A percentile compares a stretch with the other conserved stretches of the same genome.
Conservation (phyloP, 2,888 invertebrate genomes). For the Suillia variegata region DNA sequence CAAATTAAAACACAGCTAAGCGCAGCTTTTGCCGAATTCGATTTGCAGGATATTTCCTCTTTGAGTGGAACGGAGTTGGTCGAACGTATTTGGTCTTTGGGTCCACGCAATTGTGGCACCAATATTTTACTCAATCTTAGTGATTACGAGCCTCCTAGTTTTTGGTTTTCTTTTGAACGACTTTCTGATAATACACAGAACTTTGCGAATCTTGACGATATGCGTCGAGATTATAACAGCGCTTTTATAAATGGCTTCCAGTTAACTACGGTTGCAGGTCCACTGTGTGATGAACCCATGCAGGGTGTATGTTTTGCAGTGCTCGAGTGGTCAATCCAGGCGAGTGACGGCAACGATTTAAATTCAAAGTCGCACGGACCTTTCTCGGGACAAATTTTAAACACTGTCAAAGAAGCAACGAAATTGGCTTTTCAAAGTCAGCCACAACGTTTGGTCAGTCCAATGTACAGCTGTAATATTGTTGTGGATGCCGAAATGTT, state of each 20-base stretch:
- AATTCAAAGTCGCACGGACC: neutral
- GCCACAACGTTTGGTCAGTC: slow-evolving; percentile 89
- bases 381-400: slow-evolving; percentile 81
- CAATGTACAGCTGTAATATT: slow-evolving; percentile 88
- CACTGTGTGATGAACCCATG: slow-evolving; percentile 96
- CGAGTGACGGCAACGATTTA: slow-evolving; percentile 58
- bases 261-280: slow-evolving; percentile 85
- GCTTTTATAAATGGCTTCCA: slow-evolving; percentile 87
- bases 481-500: slow-evolving; percentile 85
- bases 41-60: slow-evolving; percentile 62
- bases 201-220: no score
- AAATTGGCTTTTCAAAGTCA: slow-evolving; percentile 86
- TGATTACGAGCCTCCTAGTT: slow-evolving; percentile 67
- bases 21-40: slow-evolving; percentile 66
- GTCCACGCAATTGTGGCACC: slow-evolving; percentile 85
- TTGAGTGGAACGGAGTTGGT: slow-evolving; percentile 64
- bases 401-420: slow-evolving; percentile 88
- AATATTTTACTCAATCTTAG: slow-evolving; percentile 88
- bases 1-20: slow-evolving; percentile 65
- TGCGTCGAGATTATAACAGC: slow-evolving; percentile 71
- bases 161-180: slow-evolving; percentile 61
- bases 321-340: slow-evolving; percentile 77
- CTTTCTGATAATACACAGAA: slow-evolving; percentile 48
- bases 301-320: slow-evolving; percentile 91
- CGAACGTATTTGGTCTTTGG: slow-evolving; percentile 87